Conservation (phyloP, 2,113 vertebrate genomes). For the Oreocharis arfaki region DNA sequence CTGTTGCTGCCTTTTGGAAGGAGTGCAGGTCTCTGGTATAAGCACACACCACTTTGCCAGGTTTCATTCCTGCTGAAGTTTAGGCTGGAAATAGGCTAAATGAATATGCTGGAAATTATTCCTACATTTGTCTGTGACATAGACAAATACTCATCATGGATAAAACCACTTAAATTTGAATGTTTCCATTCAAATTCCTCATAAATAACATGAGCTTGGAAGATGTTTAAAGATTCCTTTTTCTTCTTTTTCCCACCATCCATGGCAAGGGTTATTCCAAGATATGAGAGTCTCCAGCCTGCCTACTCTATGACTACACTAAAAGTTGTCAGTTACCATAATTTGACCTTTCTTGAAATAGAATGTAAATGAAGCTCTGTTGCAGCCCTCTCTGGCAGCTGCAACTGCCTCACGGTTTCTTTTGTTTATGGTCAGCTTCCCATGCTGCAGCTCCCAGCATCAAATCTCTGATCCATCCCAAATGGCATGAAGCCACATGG, state of each 20-base stretch:
- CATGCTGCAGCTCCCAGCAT: not conserved
- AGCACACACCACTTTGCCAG: not conserved
- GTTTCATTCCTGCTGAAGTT: not conserved
- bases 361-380: not conserved
- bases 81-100: too few relatives aligned
- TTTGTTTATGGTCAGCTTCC: not conserved
- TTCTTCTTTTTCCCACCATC: not conserved
- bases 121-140: not conserved
- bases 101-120: not conserved
- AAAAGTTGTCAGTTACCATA: not conserved
- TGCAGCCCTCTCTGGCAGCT: not conserved
- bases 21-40: not conserved
- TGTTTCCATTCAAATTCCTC: not conserved
- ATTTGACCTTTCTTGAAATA: not conserved
- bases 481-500: not conserved
- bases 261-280: not conserved
- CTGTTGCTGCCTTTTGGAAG: not conserved
- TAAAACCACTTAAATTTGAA: not conserved
- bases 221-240: not conserved
- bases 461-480: not conserved
- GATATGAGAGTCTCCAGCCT: not conserved
- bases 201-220: fast-evolving
- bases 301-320: not conserved
- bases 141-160: not conserved
- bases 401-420: not conserved